These are phyloP conservation scores for Metridium senile DNA, from an alignment of 92 coral and sea anemone species.

Conservation along the genomic window DNA sequence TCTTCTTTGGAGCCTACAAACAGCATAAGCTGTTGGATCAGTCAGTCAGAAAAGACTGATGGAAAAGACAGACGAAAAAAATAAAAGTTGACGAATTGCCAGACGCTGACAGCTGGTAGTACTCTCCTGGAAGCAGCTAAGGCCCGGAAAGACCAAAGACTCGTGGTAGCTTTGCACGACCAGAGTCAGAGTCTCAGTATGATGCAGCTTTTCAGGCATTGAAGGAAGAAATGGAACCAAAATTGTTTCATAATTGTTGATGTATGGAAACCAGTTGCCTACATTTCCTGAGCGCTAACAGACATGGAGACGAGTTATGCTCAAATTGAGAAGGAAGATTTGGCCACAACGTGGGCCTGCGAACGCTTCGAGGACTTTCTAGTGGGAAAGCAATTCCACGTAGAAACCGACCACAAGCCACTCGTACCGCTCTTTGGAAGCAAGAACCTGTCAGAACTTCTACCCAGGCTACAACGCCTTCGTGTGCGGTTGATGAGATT, in stretches of 20 bases:
- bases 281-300: constrained; percentile 20
- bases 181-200: neutral
- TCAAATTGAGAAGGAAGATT: constrained; percentile 28
- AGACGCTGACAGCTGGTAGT: constrained; percentile 39
- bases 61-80: constrained; percentile 48
- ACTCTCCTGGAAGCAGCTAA: constrained; percentile 43
- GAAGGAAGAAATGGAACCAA: neutral
- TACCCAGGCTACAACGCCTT: constrained; percentile 47
- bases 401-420: constrained; percentile 65
- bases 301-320: constrained; percentile 23
- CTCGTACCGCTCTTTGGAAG: constrained; percentile 40
- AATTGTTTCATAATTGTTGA: too few relatives aligned
- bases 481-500: constrained; percentile 42
- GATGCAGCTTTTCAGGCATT: neutral
- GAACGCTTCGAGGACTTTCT: constrained; percentile 19
- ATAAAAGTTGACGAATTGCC: constrained; percentile 48
- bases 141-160: constrained; percentile 37
- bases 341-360: constrained; percentile 41
- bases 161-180: constrained; percentile 21
- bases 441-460: constrained; percentile 36
- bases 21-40: constrained; percentile 38
- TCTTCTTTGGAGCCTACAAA: constrained; percentile 33
- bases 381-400: constrained; percentile 35
- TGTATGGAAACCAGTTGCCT: constrained; percentile 52
- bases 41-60: constrained; percentile 46